Base-by-base conservation (phyloP, 2,888 invertebrate genomes). In the Archips xylosteana region DNA sequence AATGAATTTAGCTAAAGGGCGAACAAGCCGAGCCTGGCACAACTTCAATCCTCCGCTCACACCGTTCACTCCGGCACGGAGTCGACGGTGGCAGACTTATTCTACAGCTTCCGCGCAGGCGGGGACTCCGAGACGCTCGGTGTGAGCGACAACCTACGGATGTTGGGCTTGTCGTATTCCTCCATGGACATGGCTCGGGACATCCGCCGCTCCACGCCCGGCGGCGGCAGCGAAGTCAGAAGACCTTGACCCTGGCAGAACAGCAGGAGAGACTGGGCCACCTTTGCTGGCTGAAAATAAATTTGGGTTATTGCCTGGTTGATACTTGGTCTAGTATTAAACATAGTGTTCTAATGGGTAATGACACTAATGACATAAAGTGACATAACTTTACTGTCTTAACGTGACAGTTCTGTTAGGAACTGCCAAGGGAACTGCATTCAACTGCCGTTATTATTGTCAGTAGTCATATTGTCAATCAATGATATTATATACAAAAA, bases 191-290 rank as follows among this genome's bases (percentile, higher is more conserved):
- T 96, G 74, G 95, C 96, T 42, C 96, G 95, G 2, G 95, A 95
- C 89, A 96, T 94, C 82, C 96, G 96, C 68, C 97, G 95, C 85
- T 97, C 97, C 66, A 98, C 96, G 15, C 97, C 97, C 0, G 97
- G 97, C 89, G 97, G 96, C 1, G 97, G 96, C 59, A 97, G 96
- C 0, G 97, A 97, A 60, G 97, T 97, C 83, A 97, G 95, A 77
- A 96, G 92, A 2, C 98, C 98, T 87, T 97, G 97, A 0, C 98
- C 98, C 89, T 98, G 98, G 92, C 97, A 97, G 95, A 98, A 98
- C 72, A 98, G 96, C 77, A 98, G 95, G 84, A 98, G 95, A 69
- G 97, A 97, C 84, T 98, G 97, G 42, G 98, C 97, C 75, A 98
- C 96, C 88, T 98, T 98, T 42, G 97, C 97, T 10, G 98, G 98